Conservation (phyloP, 2,797 vertebrate genomes). For the Brachyrhaphis roseni region DNA sequence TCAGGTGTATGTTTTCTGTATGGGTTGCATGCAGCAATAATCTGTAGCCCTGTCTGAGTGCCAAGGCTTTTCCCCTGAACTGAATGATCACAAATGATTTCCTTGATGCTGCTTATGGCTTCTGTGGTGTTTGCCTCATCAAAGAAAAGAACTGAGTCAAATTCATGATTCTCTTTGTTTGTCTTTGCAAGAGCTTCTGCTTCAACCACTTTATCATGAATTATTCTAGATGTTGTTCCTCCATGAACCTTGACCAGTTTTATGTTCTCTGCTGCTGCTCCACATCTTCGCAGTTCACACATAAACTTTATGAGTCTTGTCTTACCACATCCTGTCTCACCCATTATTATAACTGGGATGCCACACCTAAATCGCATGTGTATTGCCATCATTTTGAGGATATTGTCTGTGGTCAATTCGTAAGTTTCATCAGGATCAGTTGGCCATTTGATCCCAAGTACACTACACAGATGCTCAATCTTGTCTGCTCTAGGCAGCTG, state of each 20-base stretch:
- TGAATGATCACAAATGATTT: conserved; percentile 86
- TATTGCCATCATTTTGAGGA: conserved; percentile 91
- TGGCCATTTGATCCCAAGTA: conserved; percentile 81
- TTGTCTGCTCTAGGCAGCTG: conserved; percentile 82
- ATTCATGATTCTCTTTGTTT: conserved; percentile 73
- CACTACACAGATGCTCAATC: conserved; percentile 82
- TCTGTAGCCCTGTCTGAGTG: conserved; percentile 73
- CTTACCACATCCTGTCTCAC: conserved; percentile 93
- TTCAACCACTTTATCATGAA: conserved; percentile 82
- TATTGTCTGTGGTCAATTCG: conserved; percentile 89
- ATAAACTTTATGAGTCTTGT: conserved; percentile 89
- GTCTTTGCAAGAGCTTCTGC: conserved; percentile 77
- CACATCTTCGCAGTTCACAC: conserved; percentile 81
- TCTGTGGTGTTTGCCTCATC: conserved; percentile 94
- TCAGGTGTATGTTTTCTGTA: conserved; percentile 86
- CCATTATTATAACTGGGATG: conserved; percentile 94
- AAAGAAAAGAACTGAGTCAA: conserved; percentile 90
- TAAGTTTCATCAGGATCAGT: conserved; percentile 88
- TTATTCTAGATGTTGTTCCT: conserved; percentile 85
- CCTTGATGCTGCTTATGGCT: conserved; percentile 89
- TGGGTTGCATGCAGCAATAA: conserved; percentile 93
- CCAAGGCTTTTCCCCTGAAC: conserved; percentile 76
- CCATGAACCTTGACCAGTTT: conserved; percentile 91
- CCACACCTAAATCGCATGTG: conserved; percentile 92
- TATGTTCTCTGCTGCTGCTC: conserved; percentile 80